A percentile compares a stretch with the other conserved stretches of the same genome.
phyloP scores from a whole-genome alignment of 2,113 vertebrate species.

The Heterochromis multidens region DNA sequence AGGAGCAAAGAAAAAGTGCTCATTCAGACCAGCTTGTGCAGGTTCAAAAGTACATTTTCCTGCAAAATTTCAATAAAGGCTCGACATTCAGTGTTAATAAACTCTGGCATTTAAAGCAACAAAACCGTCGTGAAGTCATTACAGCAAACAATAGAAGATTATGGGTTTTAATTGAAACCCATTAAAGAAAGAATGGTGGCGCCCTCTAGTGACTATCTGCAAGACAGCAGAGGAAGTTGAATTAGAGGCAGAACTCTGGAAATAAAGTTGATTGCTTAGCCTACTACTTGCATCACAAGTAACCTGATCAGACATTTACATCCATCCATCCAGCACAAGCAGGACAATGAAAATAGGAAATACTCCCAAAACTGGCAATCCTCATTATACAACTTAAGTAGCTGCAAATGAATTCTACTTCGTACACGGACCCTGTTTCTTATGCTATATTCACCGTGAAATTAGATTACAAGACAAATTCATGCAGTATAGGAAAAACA shows the following conservation, averaged over 20 bases:
- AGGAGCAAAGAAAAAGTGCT: not conserved
- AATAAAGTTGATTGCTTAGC: not conserved
- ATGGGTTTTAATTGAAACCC: not conserved
- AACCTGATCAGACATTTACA: not conserved
- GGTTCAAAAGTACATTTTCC: not conserved
- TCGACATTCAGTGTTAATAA: not conserved
- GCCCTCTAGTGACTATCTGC: slow-evolving; percentile 18
- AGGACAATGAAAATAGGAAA: too few relatives aligned
- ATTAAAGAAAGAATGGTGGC: not conserved
- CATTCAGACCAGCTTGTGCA: not conserved
- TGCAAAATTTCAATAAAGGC: not conserved
- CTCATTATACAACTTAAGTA: not conserved
- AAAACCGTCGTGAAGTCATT: not conserved
- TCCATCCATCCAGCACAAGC: too few relatives aligned
- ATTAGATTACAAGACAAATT: not conserved
- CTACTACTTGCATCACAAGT: not conserved
- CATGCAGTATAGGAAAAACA: not conserved
- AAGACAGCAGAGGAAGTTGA: not conserved
- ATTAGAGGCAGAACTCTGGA: not conserved
- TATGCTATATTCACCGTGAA: not conserved
- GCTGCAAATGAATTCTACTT: not conserved
- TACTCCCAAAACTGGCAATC: too few relatives aligned
- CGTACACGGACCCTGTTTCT: not conserved
- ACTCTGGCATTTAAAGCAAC: not conserved
- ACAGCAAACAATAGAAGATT: not conserved